Evolutionary conservation across 2,113 vertebrate genomes (phyloP).

Genomic region (Panthera tigris): DNA sequence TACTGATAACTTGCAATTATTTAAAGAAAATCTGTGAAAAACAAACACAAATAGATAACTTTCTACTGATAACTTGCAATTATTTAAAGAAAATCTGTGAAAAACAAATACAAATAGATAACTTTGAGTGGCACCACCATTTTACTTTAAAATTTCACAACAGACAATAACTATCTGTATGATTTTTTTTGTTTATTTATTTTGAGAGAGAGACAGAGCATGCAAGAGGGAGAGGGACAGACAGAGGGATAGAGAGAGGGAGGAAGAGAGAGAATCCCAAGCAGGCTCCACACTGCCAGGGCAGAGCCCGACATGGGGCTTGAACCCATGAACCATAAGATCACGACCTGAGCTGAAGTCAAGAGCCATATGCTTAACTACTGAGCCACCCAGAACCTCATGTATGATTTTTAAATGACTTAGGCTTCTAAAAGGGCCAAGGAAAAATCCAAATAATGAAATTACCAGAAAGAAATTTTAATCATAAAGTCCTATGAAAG

Average conservation of each 20-base stretch:
- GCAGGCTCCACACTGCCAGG: no score
- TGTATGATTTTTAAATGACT: constrained; percentile 6
- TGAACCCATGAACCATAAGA: no score
- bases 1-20: neutral
- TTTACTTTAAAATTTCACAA: neutral
- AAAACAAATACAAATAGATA: neutral
- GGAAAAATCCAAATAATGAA: neutral
- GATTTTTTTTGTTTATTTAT: no score
- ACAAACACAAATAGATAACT: neutral
- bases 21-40: neutral
- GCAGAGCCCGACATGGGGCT: no score
- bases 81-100: neutral
- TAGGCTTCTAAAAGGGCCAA: neutral
- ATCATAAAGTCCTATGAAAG: constrained; percentile 4
- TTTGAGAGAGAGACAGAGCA: no score
- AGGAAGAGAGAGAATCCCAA: no score
- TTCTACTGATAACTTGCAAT: neutral
- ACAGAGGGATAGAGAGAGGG: no score
- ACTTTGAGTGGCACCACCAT: neutral
- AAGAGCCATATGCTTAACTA: no score
- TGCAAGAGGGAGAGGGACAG: no score
- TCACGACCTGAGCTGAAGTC: no score
- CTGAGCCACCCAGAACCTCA: no score
- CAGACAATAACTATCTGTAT: neutral
- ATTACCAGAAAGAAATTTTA: neutral